Evolutionary conservation across 2,888 invertebrate genomes (phyloP).

Genomic region (Silvanus unidentatus): DNA sequence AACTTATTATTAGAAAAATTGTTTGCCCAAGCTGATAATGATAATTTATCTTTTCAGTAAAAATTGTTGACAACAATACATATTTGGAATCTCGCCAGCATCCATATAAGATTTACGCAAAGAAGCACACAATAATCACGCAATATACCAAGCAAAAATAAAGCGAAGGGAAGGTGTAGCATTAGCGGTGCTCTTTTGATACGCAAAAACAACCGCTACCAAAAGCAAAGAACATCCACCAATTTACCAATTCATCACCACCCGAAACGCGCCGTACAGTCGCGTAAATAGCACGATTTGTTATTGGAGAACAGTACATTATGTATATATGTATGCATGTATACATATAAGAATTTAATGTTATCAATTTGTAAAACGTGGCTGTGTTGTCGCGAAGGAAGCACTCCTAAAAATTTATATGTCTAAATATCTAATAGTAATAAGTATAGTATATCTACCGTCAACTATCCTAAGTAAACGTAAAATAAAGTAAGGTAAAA

Average conservation of each 20-base stretch:
- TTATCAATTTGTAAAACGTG: conserved; percentile 1
- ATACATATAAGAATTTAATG: too few species aligned
- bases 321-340: too few species aligned
- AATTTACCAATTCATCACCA: conserved; percentile 7
- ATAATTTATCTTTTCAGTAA: too few species aligned
- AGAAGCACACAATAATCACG: conserved; percentile 5
- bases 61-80: too few species aligned
- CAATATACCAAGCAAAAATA: conserved; percentile 15
- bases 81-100: too few species aligned
- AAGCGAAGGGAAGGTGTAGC: conserved; percentile 20
- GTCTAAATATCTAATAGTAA: not conserved
- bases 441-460: too few species aligned
- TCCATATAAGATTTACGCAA: too few species aligned
- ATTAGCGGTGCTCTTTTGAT: conserved; percentile 6
- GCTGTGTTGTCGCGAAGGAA: conserved; percentile 42
- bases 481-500: conserved; percentile 13
- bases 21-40: too few species aligned
- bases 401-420: not conserved
- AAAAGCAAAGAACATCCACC: conserved; percentile 5
- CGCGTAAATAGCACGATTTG: too few species aligned
- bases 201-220: conserved; percentile 9
- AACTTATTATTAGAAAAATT: too few species aligned
- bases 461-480: conserved; percentile 12
- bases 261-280: conserved; percentile 6
- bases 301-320: too few species aligned